A percentile compares a stretch with the other conserved stretches of the same genome.
Evolutionary conservation across 2,113 vertebrate species (phyloP).

Genomic region (Phylloscopus trochilus): DNA sequence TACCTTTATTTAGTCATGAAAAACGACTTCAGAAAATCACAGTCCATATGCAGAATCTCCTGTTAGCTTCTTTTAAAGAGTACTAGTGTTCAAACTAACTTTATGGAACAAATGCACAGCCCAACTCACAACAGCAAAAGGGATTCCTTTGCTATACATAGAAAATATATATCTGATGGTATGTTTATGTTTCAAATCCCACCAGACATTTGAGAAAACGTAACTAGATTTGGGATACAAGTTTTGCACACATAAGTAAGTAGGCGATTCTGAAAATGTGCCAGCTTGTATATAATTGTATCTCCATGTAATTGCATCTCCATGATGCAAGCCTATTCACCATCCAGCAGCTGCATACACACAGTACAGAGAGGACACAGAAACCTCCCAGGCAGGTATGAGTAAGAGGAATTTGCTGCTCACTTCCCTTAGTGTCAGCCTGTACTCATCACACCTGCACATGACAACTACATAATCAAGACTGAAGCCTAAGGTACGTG

Average conservation of each 20-base stretch:
- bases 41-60: background rate
- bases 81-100: background rate
- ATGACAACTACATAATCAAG: background rate
- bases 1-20: background rate
- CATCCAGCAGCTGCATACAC: background rate
- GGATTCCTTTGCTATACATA: background rate
- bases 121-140: background rate
- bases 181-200: background rate
- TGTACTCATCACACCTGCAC: background rate
- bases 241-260: background rate
- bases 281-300: background rate
- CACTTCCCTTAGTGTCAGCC: background rate
- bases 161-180: background rate
- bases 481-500: background rate
- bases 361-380: background rate
- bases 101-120: background rate
- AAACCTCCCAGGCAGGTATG: background rate
- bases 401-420: background rate
- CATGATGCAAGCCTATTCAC: background rate
- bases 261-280: background rate
- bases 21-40: background rate
- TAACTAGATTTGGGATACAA: background rate
- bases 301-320: background rate
- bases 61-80: background rate
- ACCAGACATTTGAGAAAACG: background rate